Evolutionary conservation across 23 tunicate genomes (phyloP).

Genomic region (Oikopleura dioica): DNA sequence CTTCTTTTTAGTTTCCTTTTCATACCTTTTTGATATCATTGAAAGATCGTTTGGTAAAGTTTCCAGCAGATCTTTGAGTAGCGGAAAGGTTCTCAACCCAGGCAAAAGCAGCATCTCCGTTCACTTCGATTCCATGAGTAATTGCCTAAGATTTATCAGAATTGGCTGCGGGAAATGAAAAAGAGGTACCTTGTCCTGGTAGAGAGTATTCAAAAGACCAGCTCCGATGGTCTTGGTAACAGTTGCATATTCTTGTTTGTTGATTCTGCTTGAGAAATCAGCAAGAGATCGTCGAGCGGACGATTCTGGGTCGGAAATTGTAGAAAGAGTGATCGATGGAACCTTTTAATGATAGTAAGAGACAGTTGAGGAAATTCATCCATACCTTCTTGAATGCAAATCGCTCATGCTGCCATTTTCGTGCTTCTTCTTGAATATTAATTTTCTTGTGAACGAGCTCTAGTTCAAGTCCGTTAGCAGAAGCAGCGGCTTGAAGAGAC

Average conservation of each 20-base stretch:
- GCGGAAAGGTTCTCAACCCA: background rate
- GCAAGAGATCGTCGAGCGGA: background rate
- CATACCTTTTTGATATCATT: slow-evolving; percentile 7
- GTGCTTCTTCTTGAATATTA: background rate
- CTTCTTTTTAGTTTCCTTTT: no score
- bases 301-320: background rate
- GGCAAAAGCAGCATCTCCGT: background rate
- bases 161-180: background rate
- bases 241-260: background rate
- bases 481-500: background rate
- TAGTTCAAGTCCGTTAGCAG: background rate
- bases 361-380: no score
- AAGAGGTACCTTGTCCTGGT: background rate
- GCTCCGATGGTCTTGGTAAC: background rate
- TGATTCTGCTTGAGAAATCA: background rate
- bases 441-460: background rate
- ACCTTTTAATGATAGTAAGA: no score
- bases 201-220: background rate
- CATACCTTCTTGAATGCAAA: slow-evolving; percentile 4
- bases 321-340: background rate
- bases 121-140: background rate
- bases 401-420: slow-evolving; percentile 9
- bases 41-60: background rate
- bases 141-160: background rate
- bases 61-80: background rate